Base-by-base conservation (phyloP, 2,797 vertebrate genomes). In the Denticeps clupeoides region DNA sequence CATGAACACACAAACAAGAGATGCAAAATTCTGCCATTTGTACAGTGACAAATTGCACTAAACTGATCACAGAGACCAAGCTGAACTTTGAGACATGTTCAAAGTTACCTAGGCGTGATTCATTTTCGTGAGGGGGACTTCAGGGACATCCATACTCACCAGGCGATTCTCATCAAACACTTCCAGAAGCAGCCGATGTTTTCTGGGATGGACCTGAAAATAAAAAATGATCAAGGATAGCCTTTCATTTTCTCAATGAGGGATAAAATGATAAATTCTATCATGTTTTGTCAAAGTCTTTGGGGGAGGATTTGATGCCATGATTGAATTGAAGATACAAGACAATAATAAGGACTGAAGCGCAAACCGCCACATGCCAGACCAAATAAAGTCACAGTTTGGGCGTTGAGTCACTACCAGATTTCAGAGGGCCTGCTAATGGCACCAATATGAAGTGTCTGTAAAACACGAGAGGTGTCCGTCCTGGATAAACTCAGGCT, bases 121-220 rank as follows among this genome's bases (percentile, higher is more conserved):
- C n/a, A n/a, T n/a, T n/a, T n/a, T n/a, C n/a, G n/a, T n/a, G n/a
- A n/a, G n/a, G n/a, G n/a, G n/a, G n/a, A n/a, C n/a, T n/a, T n/a
- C n/a, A n/a, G n/a, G n/a, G n/a, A n/a, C 4, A n/a, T 5, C 16
- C 48, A 1, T n/a, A 87, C 91, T 76, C 78, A 98, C 94, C 89
- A 99, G 75, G 21, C 93, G 89, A 60, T 98, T 98, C 71, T 97
- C 94, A 73, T 97, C 94, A 73, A 98, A 98, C 32, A 98, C 91
- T 74, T 97, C 93, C 47, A 97, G 80, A 41, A 97, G 82, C 32
- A 98, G 77, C 25, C 93, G 86, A 67, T 98, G 91, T 54, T 84
- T 87, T 49, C 73, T 80, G 49, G 93, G 93, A 77, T 84, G 69
- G 55, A 97, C 93, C 94, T 97, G 63, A n/a, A 58, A 68, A 25